These are phyloP conservation scores for Panonychus citri DNA, from an alignment of 1,140 invertebrate genomes.

Conservation along the genomic window DNA sequence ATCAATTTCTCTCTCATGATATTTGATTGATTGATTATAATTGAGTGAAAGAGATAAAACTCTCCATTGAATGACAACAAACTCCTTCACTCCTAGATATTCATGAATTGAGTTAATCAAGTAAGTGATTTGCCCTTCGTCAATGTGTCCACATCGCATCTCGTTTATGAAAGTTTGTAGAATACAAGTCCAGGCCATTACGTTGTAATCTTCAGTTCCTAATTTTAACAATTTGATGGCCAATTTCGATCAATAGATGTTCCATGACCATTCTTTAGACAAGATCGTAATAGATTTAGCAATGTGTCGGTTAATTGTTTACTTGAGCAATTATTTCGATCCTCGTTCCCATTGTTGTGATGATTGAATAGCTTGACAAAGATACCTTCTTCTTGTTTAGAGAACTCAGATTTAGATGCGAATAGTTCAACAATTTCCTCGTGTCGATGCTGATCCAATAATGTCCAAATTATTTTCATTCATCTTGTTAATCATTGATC, in stretches of 20 bases:
- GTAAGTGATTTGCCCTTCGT: constrained; percentile 1
- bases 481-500: constrained; percentile 3
- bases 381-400: background rate
- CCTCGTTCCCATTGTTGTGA: constrained; percentile 9
- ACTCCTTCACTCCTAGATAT: constrained; percentile 4
- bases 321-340: constrained; percentile 6
- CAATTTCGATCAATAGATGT: background rate
- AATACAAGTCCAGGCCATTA: constrained; percentile 5
- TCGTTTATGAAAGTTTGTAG: background rate
- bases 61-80: constrained; percentile 7
- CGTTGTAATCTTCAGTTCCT: background rate
- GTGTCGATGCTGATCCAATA: constrained; percentile 7
- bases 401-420: constrained; percentile 6
- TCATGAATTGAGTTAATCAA: constrained; percentile 3
- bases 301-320: background rate
- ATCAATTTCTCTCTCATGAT: constrained; percentile 1
- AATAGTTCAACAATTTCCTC: constrained; percentile 5
- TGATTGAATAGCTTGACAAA: constrained; percentile 6
- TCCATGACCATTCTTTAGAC: constrained; percentile 1
- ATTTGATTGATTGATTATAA: background rate
- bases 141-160: too few species aligned
- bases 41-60: background rate
- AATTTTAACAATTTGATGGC: constrained; percentile 1
- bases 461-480: background rate
- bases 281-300: background rate